Percentiles rank a stretch among this genome's conserved stretches.
These are phyloP conservation scores for Burhinus bistriatus DNA, from an alignment of 2,113 vertebrate genomes.

Conservation along the genomic window DNA sequence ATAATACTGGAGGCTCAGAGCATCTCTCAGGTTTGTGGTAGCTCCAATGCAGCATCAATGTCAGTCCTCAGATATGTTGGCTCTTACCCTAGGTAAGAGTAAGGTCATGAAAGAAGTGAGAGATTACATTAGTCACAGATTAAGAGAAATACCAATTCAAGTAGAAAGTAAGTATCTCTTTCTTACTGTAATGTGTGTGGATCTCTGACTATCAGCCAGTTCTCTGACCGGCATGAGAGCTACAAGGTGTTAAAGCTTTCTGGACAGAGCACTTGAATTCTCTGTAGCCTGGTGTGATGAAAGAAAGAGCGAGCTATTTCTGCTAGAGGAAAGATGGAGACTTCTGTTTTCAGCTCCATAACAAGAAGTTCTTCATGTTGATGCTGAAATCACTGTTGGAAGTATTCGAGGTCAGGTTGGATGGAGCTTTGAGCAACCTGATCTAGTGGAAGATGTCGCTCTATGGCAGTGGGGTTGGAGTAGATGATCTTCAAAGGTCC, in stretches of 20 bases:
- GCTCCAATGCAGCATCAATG: accelerated
- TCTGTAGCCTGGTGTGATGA: background rate
- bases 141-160: background rate
- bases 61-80: background rate
- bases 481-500: background rate
- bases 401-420: background rate
- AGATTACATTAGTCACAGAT: background rate
- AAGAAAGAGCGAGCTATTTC: background rate
- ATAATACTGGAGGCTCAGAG: background rate
- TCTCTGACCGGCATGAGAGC: background rate
- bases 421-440: background rate
- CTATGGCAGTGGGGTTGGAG: background rate
- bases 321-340: background rate
- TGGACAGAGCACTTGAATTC: background rate
- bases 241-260: background rate
- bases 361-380: accelerated
- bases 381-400: background rate
- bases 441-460: background rate
- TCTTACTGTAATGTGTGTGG: background rate
- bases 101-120: background rate
- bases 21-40: background rate
- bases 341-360: background rate
- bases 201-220: background rate
- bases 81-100: background rate
- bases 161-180: background rate